Conservation (phyloP, 2,797 vertebrate genomes). For the Macropus fuliginosus region DNA sequence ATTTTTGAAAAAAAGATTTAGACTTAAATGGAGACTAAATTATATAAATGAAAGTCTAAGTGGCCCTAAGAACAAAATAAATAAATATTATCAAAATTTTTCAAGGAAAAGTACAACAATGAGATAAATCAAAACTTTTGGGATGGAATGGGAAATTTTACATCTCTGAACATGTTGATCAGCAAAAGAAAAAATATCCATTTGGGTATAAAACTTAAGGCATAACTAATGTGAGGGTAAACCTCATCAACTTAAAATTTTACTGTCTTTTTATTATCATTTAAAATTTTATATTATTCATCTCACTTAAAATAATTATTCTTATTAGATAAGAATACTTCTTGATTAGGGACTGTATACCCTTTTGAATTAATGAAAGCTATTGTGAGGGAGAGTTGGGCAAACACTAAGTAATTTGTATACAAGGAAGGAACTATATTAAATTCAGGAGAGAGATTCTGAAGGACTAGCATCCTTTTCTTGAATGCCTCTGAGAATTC, state of each 20-base stretch:
- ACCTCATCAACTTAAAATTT: neutral
- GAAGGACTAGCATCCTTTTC: neutral
- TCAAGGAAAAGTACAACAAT: neutral
- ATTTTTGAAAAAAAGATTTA: neutral
- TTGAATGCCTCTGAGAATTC: neutral
- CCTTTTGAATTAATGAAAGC: neutral
- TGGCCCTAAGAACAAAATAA: neutral
- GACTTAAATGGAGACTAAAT: too few relatives aligned
- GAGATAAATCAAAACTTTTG: neutral
- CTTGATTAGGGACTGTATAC: neutral
- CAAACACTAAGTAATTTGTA: neutral
- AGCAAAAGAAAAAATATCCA: neutral
- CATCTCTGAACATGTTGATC: neutral
- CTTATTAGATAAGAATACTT: neutral
- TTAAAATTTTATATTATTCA: neutral
- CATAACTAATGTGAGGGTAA: neutral
- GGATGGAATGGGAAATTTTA: neutral
- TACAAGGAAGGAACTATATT: neutral
- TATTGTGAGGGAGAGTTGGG: neutral
- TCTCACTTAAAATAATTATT: neutral
- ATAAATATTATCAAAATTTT: neutral
- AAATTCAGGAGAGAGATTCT: neutral
- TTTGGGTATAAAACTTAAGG: neutral
- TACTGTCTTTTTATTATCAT: neutral
- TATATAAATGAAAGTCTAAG: neutral